A percentile compares a stretch with the other conserved stretches of the same genome.
Evolutionary conservation across 2,888 invertebrate species (phyloP).

Genomic region (Seira musarum): DNA sequence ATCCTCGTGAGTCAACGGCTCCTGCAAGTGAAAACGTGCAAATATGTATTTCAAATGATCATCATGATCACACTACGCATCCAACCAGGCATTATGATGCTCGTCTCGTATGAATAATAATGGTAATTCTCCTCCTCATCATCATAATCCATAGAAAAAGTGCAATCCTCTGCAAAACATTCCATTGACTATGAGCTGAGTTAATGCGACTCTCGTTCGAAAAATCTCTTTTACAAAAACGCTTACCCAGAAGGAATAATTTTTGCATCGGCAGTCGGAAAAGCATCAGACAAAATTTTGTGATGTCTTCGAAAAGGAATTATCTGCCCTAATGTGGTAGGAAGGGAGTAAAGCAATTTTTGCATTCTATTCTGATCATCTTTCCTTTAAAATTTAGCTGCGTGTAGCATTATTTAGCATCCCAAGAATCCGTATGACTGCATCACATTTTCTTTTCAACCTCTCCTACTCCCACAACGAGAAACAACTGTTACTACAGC

Average conservation of each 20-base stretch:
- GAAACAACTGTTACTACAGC: conserved; percentile 5
- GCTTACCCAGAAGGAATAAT: too few relatives aligned
- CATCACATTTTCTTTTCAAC: not conserved
- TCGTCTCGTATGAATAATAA: not conserved
- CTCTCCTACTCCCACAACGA: not conserved
- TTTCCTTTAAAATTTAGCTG: too few relatives aligned
- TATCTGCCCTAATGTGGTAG: too few relatives aligned
- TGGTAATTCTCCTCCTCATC: not conserved
- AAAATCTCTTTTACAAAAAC: not conserved
- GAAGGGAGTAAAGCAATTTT: too few relatives aligned
- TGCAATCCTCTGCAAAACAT: not conserved
- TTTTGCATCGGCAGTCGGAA: too few relatives aligned
- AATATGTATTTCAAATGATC: not conserved
- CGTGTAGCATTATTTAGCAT: too few relatives aligned
- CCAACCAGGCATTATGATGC: not conserved
- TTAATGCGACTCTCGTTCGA: not conserved
- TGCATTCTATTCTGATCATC: too few relatives aligned
- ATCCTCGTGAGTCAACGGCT: not conserved
- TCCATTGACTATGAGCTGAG: not conserved
- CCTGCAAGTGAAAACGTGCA: not conserved
- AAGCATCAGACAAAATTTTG: too few relatives aligned
- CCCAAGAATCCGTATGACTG: too few relatives aligned
- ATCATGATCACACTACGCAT: not conserved
- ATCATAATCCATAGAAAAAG: not conserved
- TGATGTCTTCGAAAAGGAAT: too few relatives aligned